Conservation (phyloP, 37 sponge, comb jelly and placozoan species). For the Theonella swinhoei region DNA sequence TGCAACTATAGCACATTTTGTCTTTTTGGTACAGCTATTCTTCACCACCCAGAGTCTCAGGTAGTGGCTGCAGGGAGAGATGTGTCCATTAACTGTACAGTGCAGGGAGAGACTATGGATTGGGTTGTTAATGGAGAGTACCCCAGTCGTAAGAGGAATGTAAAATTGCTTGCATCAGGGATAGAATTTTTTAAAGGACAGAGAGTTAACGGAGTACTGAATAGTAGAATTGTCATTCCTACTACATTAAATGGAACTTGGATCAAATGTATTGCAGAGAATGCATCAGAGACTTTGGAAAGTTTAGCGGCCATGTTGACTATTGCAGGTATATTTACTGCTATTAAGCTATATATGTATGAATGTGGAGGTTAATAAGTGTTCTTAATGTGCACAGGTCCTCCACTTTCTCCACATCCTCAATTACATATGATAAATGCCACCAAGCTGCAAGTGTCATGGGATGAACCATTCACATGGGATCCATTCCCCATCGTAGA, state of each 20-base stretch:
- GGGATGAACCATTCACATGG: conserved; percentile 26
- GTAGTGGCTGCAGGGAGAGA: background rate
- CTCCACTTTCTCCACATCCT: background rate
- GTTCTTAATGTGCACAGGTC: no score
- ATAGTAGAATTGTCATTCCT: no score
- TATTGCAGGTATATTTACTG: background rate
- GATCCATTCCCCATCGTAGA: background rate
- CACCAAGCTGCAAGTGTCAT: background rate
- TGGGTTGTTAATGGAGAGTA: background rate
- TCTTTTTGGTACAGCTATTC: background rate
- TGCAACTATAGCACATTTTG: no score
- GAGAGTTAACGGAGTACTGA: background rate
- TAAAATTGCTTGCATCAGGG: no score
- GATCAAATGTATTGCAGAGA: background rate
- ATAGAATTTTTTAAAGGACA: background rate
- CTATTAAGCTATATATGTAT: no score
- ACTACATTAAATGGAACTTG: background rate
- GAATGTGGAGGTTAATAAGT: no score
- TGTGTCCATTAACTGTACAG: background rate
- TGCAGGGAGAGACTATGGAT: background rate
- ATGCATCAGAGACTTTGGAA: background rate
- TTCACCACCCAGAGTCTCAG: background rate
- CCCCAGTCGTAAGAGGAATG: no score
- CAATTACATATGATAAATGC: background rate
- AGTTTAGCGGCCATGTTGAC: background rate